Evolutionary conservation across 1,140 invertebrate genomes (phyloP).

Genomic region (Aplysia californica): DNA sequence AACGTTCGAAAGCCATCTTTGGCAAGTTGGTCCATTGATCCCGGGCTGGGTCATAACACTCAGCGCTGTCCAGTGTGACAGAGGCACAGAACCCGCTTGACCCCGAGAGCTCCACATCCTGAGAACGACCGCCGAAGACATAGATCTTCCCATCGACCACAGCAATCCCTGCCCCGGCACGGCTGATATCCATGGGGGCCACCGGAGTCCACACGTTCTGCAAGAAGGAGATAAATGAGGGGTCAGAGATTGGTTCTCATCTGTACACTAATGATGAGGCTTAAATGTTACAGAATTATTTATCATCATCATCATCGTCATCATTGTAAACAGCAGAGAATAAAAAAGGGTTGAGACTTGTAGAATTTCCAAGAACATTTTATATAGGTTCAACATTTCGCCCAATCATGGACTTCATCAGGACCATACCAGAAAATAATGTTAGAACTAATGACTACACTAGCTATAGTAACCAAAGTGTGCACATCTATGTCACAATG

Average conservation of each 20-base stretch:
- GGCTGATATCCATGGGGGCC: slow-evolving; percentile 78
- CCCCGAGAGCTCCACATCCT: slow-evolving; percentile 14
- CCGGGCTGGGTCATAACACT: slow-evolving; percentile 82
- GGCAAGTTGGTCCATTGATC: slow-evolving; percentile 81
- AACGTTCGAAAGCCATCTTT: slow-evolving; percentile 81
- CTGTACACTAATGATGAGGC: background rate
- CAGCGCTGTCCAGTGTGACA: slow-evolving; percentile 83
- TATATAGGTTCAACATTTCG: background rate
- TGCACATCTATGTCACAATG: too few species aligned
- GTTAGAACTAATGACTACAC: too few species aligned
- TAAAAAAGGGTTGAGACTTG: background rate
- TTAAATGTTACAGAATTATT: background rate
- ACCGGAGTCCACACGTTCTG: slow-evolving; percentile 85
- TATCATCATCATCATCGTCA: background rate
- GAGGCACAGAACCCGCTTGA: slow-evolving; percentile 39
- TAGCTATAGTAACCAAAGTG: too few species aligned
- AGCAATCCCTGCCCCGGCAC: slow-evolving; percentile 85
- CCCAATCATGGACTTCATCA: too few species aligned
- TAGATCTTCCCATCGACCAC: slow-evolving; percentile 83
- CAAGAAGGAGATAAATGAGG: slow-evolving; percentile 36
- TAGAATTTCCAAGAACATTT: background rate
- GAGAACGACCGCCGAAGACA: slow-evolving; percentile 78
- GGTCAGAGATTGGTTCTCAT: background rate
- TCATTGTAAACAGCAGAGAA: too few species aligned
- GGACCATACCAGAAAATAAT: too few species aligned